phyloP scores from a whole-genome alignment of 2,888 invertebrate species.

The Acheta domesticus region DNA sequence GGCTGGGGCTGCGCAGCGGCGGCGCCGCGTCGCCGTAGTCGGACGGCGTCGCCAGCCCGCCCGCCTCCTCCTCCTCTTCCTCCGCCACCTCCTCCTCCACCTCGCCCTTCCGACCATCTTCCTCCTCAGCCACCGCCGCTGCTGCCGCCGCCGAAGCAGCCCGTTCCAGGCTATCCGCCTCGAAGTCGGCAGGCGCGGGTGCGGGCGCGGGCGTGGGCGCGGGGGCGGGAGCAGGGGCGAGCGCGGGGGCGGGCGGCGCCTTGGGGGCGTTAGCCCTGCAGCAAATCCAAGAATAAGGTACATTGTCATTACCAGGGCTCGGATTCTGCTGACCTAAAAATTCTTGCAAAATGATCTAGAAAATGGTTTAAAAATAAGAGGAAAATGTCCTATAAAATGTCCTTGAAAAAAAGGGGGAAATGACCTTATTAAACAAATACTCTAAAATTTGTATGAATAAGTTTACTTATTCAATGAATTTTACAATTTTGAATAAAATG shows the following conservation, averaged over 20 bases:
- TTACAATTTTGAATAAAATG: no score
- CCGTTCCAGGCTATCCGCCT: constrained; percentile 71
- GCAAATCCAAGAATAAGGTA: no score
- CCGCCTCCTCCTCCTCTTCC: constrained; percentile 44
- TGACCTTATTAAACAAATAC: no score
- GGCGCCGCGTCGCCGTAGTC: constrained; percentile 63
- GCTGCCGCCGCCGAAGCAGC: constrained; percentile 40
- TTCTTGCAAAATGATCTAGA: no score
- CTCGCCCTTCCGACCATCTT: neutral
- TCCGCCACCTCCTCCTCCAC: neutral
- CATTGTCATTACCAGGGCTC: no score
- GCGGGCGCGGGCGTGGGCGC: neutral
- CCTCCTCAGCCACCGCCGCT: neutral
- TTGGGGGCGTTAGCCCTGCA: no score
- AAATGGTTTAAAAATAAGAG: no score
- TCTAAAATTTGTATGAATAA: no score
- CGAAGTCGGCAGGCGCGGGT: constrained; percentile 54
- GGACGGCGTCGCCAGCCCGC: constrained; percentile 57
- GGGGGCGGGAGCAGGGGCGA: neutral
- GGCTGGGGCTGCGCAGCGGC: constrained; percentile 68
- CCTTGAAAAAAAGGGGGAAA: no score
- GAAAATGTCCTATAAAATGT: no score
- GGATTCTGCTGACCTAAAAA: no score
- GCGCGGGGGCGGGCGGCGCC: neutral
- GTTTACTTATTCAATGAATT: no score